These are phyloP conservation scores for Hemichromis elongatus DNA, from an alignment of 2,113 vertebrate genomes.

Conservation along the genomic window DNA sequence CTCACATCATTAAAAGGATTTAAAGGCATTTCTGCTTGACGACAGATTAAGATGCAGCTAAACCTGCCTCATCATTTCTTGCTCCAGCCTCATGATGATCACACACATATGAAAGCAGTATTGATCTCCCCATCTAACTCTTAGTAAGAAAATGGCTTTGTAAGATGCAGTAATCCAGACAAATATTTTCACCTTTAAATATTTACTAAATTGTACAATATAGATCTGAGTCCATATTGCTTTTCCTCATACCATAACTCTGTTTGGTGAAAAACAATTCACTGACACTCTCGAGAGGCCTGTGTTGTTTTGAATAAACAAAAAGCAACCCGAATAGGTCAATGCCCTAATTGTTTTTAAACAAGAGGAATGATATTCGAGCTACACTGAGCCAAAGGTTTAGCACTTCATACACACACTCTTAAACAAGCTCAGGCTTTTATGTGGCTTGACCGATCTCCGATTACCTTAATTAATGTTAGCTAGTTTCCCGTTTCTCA, in stretches of 20 bases:
- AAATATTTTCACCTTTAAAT: neutral
- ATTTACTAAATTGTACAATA: neutral
- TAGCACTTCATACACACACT: neutral
- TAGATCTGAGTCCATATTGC: neutral
- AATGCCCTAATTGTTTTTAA: neutral
- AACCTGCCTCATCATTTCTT: neutral
- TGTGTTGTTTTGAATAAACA: neutral
- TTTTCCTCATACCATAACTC: neutral
- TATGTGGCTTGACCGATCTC: neutral
- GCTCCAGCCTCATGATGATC: neutral
- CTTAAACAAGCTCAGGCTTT: neutral
- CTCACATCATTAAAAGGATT: neutral
- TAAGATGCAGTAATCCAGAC: neutral
- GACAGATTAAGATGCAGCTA: neutral
- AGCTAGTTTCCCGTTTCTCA: constrained; percentile 7
- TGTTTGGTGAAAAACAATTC: neutral
- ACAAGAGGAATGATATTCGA: neutral
- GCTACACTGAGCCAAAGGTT: neutral
- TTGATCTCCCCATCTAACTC: neutral
- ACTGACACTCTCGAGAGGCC: neutral
- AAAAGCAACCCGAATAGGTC: neutral
- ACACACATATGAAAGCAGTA: neutral
- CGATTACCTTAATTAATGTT: constrained; percentile 22
- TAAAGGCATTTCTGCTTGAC: neutral
- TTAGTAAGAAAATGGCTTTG: neutral